A percentile compares a stretch with the other conserved stretches of the same genome.
These are phyloP conservation scores for Procapra przewalskii DNA, from an alignment of 2,113 vertebrate species.

Conservation along the genomic window DNA sequence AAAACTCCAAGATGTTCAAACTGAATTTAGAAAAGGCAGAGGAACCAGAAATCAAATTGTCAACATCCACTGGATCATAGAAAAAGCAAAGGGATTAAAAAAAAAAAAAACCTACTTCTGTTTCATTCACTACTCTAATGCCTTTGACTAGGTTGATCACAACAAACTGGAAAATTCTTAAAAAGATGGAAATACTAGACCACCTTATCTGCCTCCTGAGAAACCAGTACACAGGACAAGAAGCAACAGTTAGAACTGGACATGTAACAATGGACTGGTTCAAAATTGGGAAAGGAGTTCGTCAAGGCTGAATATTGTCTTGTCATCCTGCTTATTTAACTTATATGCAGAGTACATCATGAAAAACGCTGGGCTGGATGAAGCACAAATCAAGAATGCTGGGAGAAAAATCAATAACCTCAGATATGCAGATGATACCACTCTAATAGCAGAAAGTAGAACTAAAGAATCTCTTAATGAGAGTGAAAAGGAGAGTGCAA, in stretches of 20 bases:
- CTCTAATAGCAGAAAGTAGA: not conserved
- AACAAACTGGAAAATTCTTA: not conserved
- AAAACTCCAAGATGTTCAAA: not conserved
- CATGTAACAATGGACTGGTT: not conserved
- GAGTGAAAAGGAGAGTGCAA: not conserved
- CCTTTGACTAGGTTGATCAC: not conserved
- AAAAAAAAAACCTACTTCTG: not conserved
- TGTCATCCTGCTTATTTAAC: not conserved
- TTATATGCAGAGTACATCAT: not conserved
- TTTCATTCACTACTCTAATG: not conserved
- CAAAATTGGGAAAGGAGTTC: not conserved
- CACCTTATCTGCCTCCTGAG: not conserved
- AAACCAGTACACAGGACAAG: not conserved
- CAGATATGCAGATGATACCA: not conserved
- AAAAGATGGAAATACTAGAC: not conserved
- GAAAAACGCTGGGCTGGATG: not conserved
- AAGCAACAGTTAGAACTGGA: not conserved
- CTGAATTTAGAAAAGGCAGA: not conserved
- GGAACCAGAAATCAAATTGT: not conserved
- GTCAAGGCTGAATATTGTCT: not conserved
- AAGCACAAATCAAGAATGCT: not conserved
- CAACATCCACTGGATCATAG: not conserved
- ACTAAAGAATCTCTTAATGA: not conserved
- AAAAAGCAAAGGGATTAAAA: not conserved
- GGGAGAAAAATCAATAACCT: not conserved